Percentiles rank a stretch among this genome's conserved stretches.
Conservation (phyloP, 2,113 vertebrate genomes). For the Bubalus kerabau region DNA sequence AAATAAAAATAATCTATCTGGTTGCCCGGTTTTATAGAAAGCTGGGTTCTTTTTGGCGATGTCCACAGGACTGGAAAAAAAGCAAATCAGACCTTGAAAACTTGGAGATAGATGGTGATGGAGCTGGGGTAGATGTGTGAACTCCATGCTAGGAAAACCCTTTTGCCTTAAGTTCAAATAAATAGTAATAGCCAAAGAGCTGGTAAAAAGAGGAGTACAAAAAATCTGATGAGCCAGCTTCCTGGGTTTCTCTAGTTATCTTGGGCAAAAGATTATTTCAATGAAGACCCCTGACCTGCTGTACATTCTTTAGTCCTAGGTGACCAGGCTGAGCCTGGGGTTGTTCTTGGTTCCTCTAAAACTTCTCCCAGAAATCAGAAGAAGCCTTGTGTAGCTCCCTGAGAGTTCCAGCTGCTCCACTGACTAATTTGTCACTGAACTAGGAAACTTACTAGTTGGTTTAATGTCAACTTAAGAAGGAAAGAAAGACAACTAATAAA, state of each 20-base stretch:
- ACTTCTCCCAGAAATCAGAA: neutral
- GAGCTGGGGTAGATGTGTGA: neutral
- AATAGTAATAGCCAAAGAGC: neutral
- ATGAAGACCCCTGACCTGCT: neutral
- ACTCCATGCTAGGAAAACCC: neutral
- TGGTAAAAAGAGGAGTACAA: neutral
- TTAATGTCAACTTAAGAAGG: constrained; percentile 34
- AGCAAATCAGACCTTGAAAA: neutral
- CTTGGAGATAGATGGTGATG: neutral
- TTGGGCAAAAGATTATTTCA: constrained; percentile 5
- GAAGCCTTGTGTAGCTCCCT: neutral
- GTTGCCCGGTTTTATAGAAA: neutral
- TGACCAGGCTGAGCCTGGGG: neutral
- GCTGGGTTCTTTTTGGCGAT: neutral
- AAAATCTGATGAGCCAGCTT: neutral
- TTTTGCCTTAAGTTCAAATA: neutral
- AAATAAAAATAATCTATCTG: neutral
- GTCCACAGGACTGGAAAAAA: neutral
- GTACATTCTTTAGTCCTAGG: neutral
- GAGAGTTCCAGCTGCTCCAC: neutral
- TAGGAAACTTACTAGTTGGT: constrained; percentile 38
- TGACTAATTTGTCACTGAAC: constrained; percentile 6
- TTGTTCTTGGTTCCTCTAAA: neutral
- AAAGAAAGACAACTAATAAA: constrained; percentile 50
- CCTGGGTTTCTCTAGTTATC: neutral